Evolutionary conservation across 1,140 invertebrate genomes (phyloP).

Genomic region (Manduca sexta): DNA sequence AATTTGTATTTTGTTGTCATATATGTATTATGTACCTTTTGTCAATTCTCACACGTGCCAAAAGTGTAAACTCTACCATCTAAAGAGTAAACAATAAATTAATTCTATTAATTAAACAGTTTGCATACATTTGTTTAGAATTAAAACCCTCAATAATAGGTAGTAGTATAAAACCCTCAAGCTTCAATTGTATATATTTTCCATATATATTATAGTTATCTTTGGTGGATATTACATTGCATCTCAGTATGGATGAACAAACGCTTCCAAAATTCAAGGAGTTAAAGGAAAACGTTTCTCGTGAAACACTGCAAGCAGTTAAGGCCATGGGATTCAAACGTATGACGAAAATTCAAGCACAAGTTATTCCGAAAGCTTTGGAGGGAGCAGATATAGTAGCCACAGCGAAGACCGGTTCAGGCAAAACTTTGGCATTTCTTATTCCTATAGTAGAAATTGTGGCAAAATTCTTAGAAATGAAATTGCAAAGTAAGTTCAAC

Average conservation of each 20-base stretch:
- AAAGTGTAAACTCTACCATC: no score
- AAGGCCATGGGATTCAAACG: slow-evolving; percentile 73
- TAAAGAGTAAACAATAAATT: no score
- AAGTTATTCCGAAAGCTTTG: slow-evolving; percentile 84
- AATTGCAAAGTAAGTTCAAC: slow-evolving; percentile 12
- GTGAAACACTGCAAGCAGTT: slow-evolving; percentile 34
- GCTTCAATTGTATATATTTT: no score
- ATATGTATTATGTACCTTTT: no score
- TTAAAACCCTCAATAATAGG: no score
- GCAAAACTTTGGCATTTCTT: slow-evolving; percentile 82
- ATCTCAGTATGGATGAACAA: slow-evolving; percentile 35
- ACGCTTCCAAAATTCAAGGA: slow-evolving; percentile 21
- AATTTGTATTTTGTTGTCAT: no score
- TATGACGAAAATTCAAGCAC: slow-evolving; percentile 91
- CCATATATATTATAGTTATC: no score
- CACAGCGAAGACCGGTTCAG: slow-evolving; percentile 93
- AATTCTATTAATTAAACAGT: no score
- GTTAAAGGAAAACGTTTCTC: slow-evolving; percentile 37
- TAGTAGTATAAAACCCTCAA: no score
- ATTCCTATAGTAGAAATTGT: slow-evolving; percentile 88
- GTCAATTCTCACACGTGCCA: no score
- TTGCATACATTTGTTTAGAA: no score
- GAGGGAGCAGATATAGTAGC: slow-evolving; percentile 92
- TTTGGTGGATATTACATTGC: no score
- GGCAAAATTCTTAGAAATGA: slow-evolving; percentile 82